Base-by-base conservation (phyloP, 2,113 vertebrate species). In the Misgurnus anguillicaudatus region DNA sequence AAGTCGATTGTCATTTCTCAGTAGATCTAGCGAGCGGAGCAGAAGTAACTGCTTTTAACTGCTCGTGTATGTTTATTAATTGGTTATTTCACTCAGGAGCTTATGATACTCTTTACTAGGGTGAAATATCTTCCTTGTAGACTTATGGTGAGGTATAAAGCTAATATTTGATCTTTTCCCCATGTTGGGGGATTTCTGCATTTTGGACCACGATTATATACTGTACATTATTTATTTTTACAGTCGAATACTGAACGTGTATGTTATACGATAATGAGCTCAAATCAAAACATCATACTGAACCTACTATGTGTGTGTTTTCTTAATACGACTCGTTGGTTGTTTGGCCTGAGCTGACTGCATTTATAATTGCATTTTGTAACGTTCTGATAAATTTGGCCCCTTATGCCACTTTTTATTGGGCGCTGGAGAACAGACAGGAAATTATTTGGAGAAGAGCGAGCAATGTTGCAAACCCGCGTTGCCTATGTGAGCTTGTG, bases 151-250 rank as follows among this genome's bases (percentile, higher is more conserved):
- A 19, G 62, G 62, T 71, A 17, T 58, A 42, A 66, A 75, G 55
- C 63, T 69, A 76, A 65, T 64, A 38, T 53, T 63, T 53, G 61
- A 76, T 17, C 60, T 64, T 68, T 78, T 42, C 70, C 76, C 77
- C 70, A 75, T 83, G 81, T 83, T 83, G 81, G 71, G 70, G 70
- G 72, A 55, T 51, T 75, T 55, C 69, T 75, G 63, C 24, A 31
- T 31, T 31, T 31, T 3, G 24, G 24, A 31, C 24, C 24, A 31
- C 3, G 24, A 31, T 31, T 31, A 31, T 31, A 31, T 31, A 31
- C 24, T 31, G 24, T 31, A 31, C n/a, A n/a, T n/a, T 31, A 31
- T 31, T 31, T 19, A 45, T 6, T 13, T 36, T 36, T 62, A 62
- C 60, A 36, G 60, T 62, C 8, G 10, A 14, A 36, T 11, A 11